Conservation (phyloP, 1,140 invertebrate species). For the Drosophila teissieri region DNA sequence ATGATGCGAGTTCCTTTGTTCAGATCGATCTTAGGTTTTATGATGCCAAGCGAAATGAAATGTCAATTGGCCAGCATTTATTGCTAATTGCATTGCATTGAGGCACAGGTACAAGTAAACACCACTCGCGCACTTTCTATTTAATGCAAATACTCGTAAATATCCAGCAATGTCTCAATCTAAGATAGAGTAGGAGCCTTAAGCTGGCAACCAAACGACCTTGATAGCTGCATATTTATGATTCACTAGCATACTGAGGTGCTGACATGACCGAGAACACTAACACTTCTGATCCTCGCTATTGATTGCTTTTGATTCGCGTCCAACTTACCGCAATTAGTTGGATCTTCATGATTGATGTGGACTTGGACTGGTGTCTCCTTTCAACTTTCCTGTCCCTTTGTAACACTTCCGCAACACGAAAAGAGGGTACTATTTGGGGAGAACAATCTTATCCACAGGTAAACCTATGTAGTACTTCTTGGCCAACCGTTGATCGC, state of each 20-base stretch:
- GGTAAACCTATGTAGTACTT: constrained; percentile 15
- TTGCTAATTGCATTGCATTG: constrained; percentile 72
- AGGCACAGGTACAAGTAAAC: constrained; percentile 32
- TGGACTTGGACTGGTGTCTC: constrained; percentile 2
- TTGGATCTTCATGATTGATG: constrained; percentile 60
- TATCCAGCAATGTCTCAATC: constrained; percentile 45
- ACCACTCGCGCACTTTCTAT: constrained; percentile 65
- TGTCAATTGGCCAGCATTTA: constrained; percentile 71
- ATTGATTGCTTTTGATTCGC: neutral
- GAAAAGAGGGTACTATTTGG: constrained; percentile 9
- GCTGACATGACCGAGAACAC: constrained; percentile 14
- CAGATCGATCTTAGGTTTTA: constrained; percentile 24
- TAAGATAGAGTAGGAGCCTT: constrained; percentile 31
- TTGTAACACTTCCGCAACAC: constrained; percentile 34
- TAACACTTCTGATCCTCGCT: constrained; percentile 5
- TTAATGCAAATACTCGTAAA: constrained; percentile 67
- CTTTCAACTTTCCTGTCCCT: neutral
- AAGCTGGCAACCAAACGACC: constrained; percentile 65
- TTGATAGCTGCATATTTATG: constrained; percentile 34
- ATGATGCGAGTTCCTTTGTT: constrained; percentile 34
- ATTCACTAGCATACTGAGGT: constrained; percentile 36
- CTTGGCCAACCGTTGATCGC: constrained; percentile 58
- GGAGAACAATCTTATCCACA: constrained; percentile 8
- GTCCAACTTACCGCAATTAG: constrained; percentile 67
- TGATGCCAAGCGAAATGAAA: constrained; percentile 44